phyloP scores from a whole-genome alignment of 2,888 invertebrate genomes.

The Lypha dubia region DNA sequence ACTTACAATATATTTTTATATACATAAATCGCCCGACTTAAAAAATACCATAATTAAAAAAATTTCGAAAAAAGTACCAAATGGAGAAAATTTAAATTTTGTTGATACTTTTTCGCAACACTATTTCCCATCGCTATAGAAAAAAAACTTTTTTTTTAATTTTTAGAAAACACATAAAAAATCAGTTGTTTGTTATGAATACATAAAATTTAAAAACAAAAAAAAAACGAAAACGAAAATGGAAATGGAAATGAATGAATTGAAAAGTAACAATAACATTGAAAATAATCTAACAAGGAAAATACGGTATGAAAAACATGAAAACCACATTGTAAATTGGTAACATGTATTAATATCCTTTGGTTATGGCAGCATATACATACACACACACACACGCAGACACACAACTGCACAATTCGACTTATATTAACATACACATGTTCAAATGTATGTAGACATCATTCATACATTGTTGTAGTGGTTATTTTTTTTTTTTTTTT shows the following conservation, averaged over 20 bases:
- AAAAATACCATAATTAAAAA: too few relatives aligned
- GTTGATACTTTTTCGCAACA: not conserved
- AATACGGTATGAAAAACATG: conserved; percentile 50
- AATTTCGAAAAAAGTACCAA: too few relatives aligned
- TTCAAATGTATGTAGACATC: not conserved
- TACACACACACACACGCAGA: not conserved
- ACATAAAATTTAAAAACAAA: conserved; percentile 38
- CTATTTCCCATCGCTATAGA: not conserved
- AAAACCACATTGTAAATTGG: conserved; percentile 71
- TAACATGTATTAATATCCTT: conserved; percentile 70
- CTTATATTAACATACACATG: conserved; percentile 4
- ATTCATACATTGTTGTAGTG: conserved; percentile 7
- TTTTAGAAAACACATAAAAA: too few relatives aligned
- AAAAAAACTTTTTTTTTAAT: conserved; percentile 9
- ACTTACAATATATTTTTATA: too few relatives aligned
- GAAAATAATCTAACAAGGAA: conserved; percentile 29
- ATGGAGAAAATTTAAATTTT: not conserved
- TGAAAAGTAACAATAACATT: conserved; percentile 62
- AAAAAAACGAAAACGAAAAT: conserved; percentile 3
- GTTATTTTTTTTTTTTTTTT: conserved; percentile 32
- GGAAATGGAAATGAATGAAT: conserved; percentile 49
- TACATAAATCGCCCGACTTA: too few relatives aligned
- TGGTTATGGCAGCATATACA: conserved; percentile 44
- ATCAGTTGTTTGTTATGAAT: conserved; percentile 30
- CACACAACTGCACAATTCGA: not conserved